These are phyloP conservation scores for Herminia tarsipennalis DNA, from an alignment of 2,888 invertebrate species.

Conservation along the genomic window DNA sequence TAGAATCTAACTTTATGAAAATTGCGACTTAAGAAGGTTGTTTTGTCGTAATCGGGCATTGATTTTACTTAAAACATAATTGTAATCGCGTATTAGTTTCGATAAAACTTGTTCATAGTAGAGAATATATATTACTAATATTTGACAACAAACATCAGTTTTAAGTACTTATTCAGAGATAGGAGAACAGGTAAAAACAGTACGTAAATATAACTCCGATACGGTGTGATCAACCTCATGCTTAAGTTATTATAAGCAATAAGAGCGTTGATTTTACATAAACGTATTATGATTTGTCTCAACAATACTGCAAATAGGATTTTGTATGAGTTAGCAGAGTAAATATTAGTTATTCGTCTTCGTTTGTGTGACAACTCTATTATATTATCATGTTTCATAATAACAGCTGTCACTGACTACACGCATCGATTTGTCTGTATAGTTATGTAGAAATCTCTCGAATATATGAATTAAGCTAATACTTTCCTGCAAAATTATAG, in stretches of 20 bases:
- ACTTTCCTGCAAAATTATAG: no score
- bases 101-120: not conserved
- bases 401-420: not conserved
- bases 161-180: constrained; percentile 9
- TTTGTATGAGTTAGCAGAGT: not conserved
- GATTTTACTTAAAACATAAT: no score
- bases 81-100: no score
- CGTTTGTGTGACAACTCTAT: no score
- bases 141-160: constrained; percentile 28
- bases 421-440: no score
- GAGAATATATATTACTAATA: constrained; percentile 13
- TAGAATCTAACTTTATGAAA: no score
- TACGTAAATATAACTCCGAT: constrained; percentile 2
- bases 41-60: no score
- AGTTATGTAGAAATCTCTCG: no score
- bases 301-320: not conserved
- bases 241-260: constrained; percentile 2
- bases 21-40: no score
- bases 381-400: not conserved
- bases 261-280: constrained; percentile 1
- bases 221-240: constrained; percentile 4
- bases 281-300: not conserved
- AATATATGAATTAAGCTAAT: no score
- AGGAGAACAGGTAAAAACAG: constrained; percentile 21
- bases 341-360: constrained; percentile 3